phyloP scores from a whole-genome alignment of 2,113 vertebrate genomes.

The Ciconia stormi region DNA sequence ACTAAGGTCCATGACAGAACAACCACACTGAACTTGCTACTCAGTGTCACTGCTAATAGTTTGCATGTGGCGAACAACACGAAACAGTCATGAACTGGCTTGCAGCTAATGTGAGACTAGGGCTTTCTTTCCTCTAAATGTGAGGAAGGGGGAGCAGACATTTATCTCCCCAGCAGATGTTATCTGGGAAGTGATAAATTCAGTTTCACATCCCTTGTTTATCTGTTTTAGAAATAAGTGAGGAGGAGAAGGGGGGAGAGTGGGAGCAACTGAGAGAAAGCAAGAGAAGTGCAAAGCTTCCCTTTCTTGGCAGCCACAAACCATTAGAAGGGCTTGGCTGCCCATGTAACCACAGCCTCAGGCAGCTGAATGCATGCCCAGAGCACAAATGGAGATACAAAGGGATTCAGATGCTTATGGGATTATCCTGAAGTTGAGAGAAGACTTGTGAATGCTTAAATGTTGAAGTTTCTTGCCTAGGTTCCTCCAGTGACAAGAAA shows the following conservation, averaged over 20 bases:
- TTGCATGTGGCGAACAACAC: background rate
- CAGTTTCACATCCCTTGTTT: background rate
- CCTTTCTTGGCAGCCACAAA: background rate
- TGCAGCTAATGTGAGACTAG: background rate
- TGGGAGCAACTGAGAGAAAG: background rate
- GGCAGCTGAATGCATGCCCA: background rate
- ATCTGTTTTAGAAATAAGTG: background rate
- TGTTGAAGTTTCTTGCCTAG: background rate
- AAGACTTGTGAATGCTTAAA: background rate
- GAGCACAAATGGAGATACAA: slow-evolving; percentile 7
- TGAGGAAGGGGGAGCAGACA: background rate
- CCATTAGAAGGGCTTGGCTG: slow-evolving; percentile 30
- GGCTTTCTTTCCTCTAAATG: background rate
- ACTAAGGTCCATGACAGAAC: background rate
- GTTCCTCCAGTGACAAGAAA: background rate
- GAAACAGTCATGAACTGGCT: background rate
- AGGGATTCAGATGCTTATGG: background rate
- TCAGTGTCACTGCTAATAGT: background rate
- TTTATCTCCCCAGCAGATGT: background rate
- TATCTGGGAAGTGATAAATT: background rate
- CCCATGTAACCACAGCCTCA: background rate
- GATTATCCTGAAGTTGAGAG: background rate
- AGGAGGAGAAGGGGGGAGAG: background rate
- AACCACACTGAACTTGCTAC: background rate
- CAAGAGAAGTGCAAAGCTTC: background rate